A percentile compares a stretch with the other conserved stretches of the same genome.
Evolutionary conservation across 2,888 invertebrate species (phyloP).

Genomic region (Cactoblastis cactorum): DNA sequence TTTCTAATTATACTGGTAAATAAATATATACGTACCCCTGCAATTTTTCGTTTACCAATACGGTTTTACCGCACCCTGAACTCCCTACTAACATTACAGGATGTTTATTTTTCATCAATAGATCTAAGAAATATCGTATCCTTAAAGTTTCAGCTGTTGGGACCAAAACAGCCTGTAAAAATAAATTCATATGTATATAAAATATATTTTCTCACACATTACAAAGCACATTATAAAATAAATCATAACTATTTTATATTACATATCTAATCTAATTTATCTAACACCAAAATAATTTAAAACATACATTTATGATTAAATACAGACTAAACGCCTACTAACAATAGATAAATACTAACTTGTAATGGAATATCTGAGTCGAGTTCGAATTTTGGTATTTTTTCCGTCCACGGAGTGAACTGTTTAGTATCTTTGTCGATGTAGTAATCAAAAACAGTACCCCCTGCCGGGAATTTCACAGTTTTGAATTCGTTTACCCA

Average conservation of each 20-base stretch:
- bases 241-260: too few relatives aligned
- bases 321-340: too few relatives aligned
- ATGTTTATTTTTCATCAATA: conserved; percentile 91
- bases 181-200: too few relatives aligned
- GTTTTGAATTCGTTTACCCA: conserved; percentile 98
- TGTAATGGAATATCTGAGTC: conserved; percentile 95
- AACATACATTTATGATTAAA: too few relatives aligned
- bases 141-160: conserved; percentile 96
- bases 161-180: conserved; percentile 89
- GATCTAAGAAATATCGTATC: conserved; percentile 92
- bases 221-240: too few relatives aligned
- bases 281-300: too few relatives aligned
- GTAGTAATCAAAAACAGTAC: conserved; percentile 97
- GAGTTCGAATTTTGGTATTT: conserved; percentile 92
- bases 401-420: conserved; percentile 93
- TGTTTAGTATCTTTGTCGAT: conserved; percentile 94
- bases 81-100: conserved; percentile 97
- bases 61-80: conserved; percentile 96
- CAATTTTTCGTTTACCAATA: conserved; percentile 85
- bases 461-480: conserved; percentile 93
- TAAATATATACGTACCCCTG: conserved; percentile 57
- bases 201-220: too few relatives aligned
- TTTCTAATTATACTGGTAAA: too few relatives aligned
- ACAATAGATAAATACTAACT: conserved; percentile 58
- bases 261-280: too few relatives aligned